Base-by-base conservation (phyloP, 2,888 invertebrate genomes). In the Venustoraphidia nigricollis region DNA sequence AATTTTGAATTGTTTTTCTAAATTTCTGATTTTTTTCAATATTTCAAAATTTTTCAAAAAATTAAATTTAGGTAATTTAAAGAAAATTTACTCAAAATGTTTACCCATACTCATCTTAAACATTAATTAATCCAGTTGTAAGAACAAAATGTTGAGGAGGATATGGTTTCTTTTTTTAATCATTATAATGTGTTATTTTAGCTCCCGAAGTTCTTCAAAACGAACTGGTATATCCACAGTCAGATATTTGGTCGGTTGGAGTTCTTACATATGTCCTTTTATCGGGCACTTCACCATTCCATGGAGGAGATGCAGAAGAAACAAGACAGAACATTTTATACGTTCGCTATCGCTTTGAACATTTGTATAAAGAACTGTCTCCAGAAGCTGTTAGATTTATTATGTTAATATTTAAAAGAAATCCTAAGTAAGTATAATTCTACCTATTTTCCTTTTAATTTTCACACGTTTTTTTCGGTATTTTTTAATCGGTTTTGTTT, bases 211-310 rank as follows among this genome's bases (percentile, higher is more conserved):
- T 93, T 52, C 68, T 93, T 44, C 80, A 80, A 61, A 86, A 90
- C 62, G 93, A 94, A 66, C 80, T 85, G 8, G 85, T 91, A 36
- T 87, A 82, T 65, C 86, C 86, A 2, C 89, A 91, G 64, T 86
- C 90, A 3, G 98, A 98, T 68, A 82, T 97, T 58, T 98, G 97
- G 98, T 85, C 90, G 14, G 77, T 97, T 45, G 97, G 95, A 46
- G 90, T 90, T 10, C 70, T 97, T 8, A 75, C 90, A 1, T 98
- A 97, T 69, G 75, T 95, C 41, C 75, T 98, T 71, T 68, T 98
- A 54, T 94, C 94, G 4, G 97, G 96, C 11, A 81, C 79, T 50
- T 85, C 94, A 47, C 94, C 97, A 43, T 98, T 93, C 80, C 74
- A 76, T 51, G 95, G 93, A 3, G 71, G 70, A 3, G 83, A 83